phyloP scores from a whole-genome alignment of 2,888 invertebrate genomes.

The Caradrina clavipalpis region DNA sequence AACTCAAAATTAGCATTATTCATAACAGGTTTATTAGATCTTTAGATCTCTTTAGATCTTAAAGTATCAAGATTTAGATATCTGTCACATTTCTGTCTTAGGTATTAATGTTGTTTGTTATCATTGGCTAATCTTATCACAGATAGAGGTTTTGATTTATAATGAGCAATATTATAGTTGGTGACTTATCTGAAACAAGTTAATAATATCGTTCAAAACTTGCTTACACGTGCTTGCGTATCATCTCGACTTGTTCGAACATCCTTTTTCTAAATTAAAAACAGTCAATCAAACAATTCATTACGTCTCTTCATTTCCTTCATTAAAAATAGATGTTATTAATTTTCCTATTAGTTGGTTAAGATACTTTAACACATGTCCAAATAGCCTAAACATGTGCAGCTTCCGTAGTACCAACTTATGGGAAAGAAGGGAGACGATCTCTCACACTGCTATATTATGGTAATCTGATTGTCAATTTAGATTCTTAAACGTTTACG shows the following conservation, averaged over 20 bases:
- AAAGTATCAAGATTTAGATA: not conserved
- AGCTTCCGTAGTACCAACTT: constrained; percentile 51
- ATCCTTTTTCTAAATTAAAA: constrained; percentile 36
- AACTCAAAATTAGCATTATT: not conserved
- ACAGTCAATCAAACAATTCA: constrained; percentile 45
- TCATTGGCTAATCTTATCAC: constrained; percentile 5
- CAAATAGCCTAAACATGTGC: constrained; percentile 48
- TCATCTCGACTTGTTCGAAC: constrained; percentile 16
- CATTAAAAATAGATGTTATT: constrained; percentile 34
- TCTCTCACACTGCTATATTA: constrained; percentile 57
- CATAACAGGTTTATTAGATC: not conserved
- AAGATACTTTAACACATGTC: constrained; percentile 63
- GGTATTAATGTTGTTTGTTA: constrained; percentile 5
- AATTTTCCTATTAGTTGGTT: constrained; percentile 52
- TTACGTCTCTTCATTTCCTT: constrained; percentile 45
- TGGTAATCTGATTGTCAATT: constrained; percentile 74
- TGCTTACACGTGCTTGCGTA: constrained; percentile 22
- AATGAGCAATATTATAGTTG: constrained; percentile 2
- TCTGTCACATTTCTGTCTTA: constrained; percentile 3
- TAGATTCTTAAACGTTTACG: constrained; percentile 68
- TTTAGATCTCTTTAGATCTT: not conserved
- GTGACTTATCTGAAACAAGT: constrained; percentile 15
- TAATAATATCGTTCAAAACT: constrained; percentile 1
- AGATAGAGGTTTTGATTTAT: constrained; percentile 11
- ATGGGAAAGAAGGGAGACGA: constrained; percentile 42